These are phyloP conservation scores for Diadophis punctatus DNA, from an alignment of 2,113 vertebrate species.

Conservation along the genomic window DNA sequence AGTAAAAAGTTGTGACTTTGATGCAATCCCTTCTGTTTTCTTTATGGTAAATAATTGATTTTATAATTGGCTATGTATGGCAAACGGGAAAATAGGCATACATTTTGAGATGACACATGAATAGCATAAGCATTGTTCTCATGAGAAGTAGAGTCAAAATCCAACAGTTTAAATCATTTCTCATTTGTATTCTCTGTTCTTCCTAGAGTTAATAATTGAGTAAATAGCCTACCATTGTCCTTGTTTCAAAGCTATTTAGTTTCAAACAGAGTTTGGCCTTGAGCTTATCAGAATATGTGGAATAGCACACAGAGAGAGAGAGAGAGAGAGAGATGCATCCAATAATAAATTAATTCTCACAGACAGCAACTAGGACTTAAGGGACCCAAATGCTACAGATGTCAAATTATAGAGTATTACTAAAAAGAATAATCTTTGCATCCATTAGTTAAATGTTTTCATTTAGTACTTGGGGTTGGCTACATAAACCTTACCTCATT, in stretches of 20 bases:
- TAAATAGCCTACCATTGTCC: conserved; percentile 10
- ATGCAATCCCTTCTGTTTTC: not conserved
- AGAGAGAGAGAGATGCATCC: accelerated
- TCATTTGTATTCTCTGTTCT: conserved; percentile 3
- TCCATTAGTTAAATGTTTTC: not conserved
- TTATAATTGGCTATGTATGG: not conserved
- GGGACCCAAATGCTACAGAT: accelerated
- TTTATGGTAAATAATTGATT: not conserved
- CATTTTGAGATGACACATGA: not conserved
- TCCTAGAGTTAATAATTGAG: conserved; percentile 28
- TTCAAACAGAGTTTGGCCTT: conserved; percentile 34
- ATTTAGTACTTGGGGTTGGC: not conserved
- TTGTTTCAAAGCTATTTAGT: conserved; percentile 10
- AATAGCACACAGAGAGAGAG: not conserved
- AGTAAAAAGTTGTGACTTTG: not conserved
- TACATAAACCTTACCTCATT: not conserved
- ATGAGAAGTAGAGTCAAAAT: not conserved
- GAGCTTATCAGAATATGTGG: not conserved
- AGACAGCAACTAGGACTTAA: not conserved
- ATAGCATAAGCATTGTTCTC: not conserved
- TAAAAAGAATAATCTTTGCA: accelerated
- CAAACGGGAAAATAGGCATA: not conserved
- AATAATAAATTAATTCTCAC: not conserved
- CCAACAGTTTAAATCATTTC: not conserved
- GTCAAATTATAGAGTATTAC: accelerated